Conservation (phyloP, 2,888 invertebrate genomes). For the Schizotus pectinicornis region DNA sequence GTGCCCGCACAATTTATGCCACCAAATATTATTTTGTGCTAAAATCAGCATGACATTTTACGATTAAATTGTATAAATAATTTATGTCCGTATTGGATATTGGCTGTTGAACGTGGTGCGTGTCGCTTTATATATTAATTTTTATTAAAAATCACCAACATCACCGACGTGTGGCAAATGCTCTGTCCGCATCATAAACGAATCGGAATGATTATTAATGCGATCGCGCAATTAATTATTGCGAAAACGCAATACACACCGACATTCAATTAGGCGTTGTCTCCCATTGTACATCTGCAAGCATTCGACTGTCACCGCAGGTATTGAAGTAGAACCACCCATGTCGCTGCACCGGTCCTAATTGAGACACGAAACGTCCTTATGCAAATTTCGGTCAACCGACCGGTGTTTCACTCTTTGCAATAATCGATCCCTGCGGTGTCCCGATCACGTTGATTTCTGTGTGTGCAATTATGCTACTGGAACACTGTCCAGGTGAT, state of each 20-base stretch:
- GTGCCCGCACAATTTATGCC: too few species aligned
- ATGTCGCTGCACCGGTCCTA: conserved; percentile 35
- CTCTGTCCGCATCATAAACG: not conserved
- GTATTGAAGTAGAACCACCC: conserved; percentile 37
- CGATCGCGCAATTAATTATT: conserved; percentile 24
- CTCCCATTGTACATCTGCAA: conserved; percentile 51
- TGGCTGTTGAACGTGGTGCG: too few species aligned
- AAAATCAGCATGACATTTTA: too few species aligned
- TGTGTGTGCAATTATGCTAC: conserved; percentile 23
- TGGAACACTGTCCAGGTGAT: conserved; percentile 31
- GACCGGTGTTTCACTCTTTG: conserved; percentile 23
- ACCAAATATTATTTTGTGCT: too few species aligned
- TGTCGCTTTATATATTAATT: not conserved
- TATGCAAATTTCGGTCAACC: conserved; percentile 28
- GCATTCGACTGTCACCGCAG: conserved; percentile 53
- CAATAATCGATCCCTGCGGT: conserved; percentile 41
- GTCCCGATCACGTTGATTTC: conserved; percentile 21
- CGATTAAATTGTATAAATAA: too few species aligned
- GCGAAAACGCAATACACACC: not conserved
- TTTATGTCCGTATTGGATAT: too few species aligned
- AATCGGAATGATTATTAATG: not conserved
- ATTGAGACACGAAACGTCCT: conserved; percentile 39
- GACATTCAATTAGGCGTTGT: conserved; percentile 38
- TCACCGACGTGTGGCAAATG: conserved; percentile 6
- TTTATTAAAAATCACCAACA: not conserved